Conservation (phyloP, 1,140 invertebrate species). For the Tetragonula clypearis region DNA sequence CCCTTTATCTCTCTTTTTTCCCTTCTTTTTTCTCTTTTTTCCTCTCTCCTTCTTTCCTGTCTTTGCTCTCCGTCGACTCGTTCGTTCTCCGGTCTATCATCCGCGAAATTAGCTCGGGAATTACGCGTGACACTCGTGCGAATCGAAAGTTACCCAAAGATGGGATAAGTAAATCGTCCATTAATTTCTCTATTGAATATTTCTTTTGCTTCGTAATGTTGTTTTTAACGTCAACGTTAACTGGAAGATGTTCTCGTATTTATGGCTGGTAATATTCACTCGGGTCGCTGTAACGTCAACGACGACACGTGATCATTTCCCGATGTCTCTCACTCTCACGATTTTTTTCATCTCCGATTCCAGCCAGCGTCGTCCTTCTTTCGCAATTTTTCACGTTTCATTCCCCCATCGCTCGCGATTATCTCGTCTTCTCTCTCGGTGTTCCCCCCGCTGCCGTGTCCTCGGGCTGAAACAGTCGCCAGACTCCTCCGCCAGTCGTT, state of each 20-base stretch:
- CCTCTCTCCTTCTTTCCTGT: neutral
- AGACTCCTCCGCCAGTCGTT: neutral
- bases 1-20: neutral
- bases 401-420: constrained; percentile 14
- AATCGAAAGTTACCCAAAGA: neutral
- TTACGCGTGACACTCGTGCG: constrained; percentile 14
- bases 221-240: neutral
- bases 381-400: constrained; percentile 16
- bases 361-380: neutral
- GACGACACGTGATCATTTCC: neutral
- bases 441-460: constrained; percentile 22
- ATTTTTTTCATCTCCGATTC: neutral
- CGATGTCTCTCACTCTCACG: neutral
- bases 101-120: constrained; percentile 58
- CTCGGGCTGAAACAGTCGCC: constrained; percentile 43
- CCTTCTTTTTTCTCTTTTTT: neutral
- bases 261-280: neutral
- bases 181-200: too few species aligned
- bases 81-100: constrained; percentile 43
- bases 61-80: neutral
- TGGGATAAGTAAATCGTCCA: too few species aligned
- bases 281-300: neutral
- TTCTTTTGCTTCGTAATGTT: too few species aligned
- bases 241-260: neutral
- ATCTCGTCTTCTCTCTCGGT: constrained; percentile 4